Conservation (phyloP, 1,140 invertebrate species). For the Calliphora vicina region DNA sequence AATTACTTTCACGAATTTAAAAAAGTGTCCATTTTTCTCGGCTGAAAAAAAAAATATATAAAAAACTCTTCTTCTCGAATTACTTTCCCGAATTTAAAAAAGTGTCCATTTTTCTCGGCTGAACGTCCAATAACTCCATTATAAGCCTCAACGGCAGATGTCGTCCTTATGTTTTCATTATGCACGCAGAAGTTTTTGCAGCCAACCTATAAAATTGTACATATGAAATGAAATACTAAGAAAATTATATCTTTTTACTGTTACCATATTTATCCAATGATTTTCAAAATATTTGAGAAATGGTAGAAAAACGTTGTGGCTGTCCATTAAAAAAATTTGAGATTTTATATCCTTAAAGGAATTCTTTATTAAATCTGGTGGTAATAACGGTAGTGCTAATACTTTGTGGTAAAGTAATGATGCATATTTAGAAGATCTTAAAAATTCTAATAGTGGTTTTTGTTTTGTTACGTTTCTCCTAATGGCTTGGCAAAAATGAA, state of each 20-base stretch:
- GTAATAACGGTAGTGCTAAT: not conserved
- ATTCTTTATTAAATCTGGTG: not conserved
- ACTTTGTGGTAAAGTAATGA: not conserved
- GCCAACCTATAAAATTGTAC: not conserved
- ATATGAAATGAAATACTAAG: not conserved
- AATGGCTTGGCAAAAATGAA: not conserved
- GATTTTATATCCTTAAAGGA: not conserved
- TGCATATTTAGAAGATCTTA: not conserved
- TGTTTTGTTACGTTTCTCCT: not conserved
- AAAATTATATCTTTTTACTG: not conserved
- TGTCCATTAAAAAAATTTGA: conserved; percentile 1
- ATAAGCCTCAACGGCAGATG: not conserved
- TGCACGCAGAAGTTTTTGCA: not conserved
- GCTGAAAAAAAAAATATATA: too few species aligned
- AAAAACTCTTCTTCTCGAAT: not conserved
- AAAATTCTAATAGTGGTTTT: not conserved
- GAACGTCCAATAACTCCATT: not conserved
- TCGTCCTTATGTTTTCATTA: not conserved
- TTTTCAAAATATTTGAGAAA: conserved; percentile 1
- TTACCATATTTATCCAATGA: not conserved
- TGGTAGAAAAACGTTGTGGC: not conserved
- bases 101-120: not conserved
- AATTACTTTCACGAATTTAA: not conserved
- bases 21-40: conserved; percentile 7
- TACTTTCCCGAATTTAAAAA: not conserved